A percentile compares a stretch with the other conserved stretches of the same genome.
Evolutionary conservation across 2,888 invertebrate species (phyloP).

Genomic region (Reticulitermes lucifugus): DNA sequence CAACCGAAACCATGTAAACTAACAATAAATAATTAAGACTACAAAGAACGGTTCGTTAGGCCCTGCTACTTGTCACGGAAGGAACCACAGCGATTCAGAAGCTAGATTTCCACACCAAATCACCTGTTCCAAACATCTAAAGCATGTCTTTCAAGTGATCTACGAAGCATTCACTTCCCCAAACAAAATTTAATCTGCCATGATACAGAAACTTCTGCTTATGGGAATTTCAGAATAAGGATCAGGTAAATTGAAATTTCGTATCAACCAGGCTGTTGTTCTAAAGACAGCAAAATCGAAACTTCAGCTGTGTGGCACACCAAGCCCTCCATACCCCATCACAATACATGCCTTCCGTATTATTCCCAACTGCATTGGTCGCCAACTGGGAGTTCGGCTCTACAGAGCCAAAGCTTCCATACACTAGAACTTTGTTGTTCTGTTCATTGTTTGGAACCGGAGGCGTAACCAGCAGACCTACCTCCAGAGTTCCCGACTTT

Average conservation of each 20-base stretch:
- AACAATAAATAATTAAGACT: too few species aligned
- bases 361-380: not conserved
- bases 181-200: too few species aligned
- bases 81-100: too few species aligned
- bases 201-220: too few species aligned
- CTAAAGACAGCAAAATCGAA: not conserved
- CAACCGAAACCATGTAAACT: too few species aligned
- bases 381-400: not conserved
- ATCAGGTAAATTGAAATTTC: not conserved
- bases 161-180: too few species aligned
- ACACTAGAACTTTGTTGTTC: not conserved
- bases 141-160: too few species aligned
- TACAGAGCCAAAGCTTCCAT: not conserved
- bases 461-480: not conserved
- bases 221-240: not conserved
- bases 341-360: not conserved
- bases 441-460: not conserved
- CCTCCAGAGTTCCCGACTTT: not conserved
- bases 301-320: not conserved
- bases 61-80: too few species aligned
- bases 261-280: not conserved
- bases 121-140: too few species aligned
- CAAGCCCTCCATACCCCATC: not conserved
- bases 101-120: too few species aligned
- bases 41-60: too few species aligned